phyloP scores from a whole-genome alignment of 2,113 vertebrate genomes.

The Sorex fumeus region DNA sequence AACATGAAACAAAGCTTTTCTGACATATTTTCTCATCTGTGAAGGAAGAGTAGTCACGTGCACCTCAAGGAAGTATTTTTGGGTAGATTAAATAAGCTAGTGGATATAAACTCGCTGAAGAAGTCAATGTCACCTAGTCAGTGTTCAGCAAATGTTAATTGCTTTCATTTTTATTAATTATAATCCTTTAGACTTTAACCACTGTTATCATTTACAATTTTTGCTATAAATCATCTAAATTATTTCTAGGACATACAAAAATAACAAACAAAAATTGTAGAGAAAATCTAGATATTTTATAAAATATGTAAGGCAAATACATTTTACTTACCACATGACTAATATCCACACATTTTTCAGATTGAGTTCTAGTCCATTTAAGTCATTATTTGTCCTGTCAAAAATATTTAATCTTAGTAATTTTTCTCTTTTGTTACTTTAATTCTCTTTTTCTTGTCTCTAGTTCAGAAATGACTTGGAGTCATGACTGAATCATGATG shows the following conservation, averaged over 20 bases:
- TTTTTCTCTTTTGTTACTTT: background rate
- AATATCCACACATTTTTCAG: background rate
- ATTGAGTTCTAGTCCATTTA: background rate
- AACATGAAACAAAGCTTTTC: background rate
- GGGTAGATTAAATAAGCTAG: background rate
- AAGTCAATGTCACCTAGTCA: background rate
- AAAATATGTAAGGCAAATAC: background rate
- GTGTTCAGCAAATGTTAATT: background rate
- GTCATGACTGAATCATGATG: background rate
- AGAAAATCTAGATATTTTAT: no score
- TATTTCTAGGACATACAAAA: background rate
- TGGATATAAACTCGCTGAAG: background rate
- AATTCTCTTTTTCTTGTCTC: background rate
- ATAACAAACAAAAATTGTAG: background rate
- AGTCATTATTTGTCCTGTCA: background rate
- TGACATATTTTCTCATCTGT: background rate
- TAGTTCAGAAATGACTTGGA: background rate
- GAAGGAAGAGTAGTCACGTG: background rate
- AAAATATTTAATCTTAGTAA: background rate
- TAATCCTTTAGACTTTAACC: background rate
- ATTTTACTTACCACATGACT: background rate
- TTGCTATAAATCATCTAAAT: conserved; percentile 29
- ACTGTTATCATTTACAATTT: background rate
- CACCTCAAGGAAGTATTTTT: background rate
- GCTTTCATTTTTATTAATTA: background rate